Evolutionary conservation across 2,113 vertebrate species (phyloP).

Genomic region (Salvator merianae): DNA sequence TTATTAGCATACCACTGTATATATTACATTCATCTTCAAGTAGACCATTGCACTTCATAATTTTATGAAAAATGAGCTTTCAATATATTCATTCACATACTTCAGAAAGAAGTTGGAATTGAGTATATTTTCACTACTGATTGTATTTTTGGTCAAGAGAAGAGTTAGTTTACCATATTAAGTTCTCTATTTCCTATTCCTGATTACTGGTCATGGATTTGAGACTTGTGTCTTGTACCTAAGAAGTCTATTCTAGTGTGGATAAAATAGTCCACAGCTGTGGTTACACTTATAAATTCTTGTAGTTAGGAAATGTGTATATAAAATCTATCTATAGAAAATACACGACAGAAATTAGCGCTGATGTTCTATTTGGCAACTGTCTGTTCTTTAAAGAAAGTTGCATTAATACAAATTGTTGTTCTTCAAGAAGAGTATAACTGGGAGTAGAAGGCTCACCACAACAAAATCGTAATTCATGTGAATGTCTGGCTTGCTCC

Average conservation of each 20-base stretch:
- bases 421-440: neutral
- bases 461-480: neutral
- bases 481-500: neutral
- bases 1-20: neutral
- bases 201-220: neutral
- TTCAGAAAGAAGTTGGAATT: neutral
- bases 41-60: neutral
- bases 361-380: slow-evolving; percentile 3
- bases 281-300: slow-evolving; percentile 9
- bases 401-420: neutral
- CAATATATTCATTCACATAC: neutral
- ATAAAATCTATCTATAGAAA: slow-evolving; percentile 10
- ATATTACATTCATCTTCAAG: neutral
- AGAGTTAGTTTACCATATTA: neutral
- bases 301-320: neutral
- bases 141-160: neutral
- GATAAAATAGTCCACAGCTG: neutral
- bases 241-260: neutral
- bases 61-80: neutral
- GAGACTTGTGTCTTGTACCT: neutral
- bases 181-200: neutral
- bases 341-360: slow-evolving; percentile 25
- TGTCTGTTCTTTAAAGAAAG: slow-evolving; percentile 36
- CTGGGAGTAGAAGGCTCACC: neutral
- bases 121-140: neutral